A percentile compares a stretch with the other conserved stretches of the same genome.
These are phyloP conservation scores for Sebastes nivosus DNA, from an alignment of 2,797 vertebrate genomes.

Conservation along the genomic window DNA sequence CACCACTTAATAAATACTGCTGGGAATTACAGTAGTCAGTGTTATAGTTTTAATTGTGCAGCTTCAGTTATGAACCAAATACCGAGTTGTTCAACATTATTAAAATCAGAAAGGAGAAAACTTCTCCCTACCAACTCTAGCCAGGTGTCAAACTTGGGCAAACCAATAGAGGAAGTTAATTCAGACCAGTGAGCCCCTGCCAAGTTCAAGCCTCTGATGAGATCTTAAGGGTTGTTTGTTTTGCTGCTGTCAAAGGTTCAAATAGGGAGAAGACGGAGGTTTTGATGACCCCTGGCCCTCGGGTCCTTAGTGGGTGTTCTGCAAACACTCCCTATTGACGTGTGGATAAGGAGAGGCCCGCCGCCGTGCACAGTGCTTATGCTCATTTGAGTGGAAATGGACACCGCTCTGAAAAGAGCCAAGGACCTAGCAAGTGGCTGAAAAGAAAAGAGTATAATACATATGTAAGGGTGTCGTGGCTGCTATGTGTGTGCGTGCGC, in stretches of 20 bases:
- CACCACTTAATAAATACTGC: not conserved
- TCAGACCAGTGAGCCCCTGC: constrained; percentile 50
- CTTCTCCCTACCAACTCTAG: not conserved
- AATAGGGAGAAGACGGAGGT: constrained; percentile 72
- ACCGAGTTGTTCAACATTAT: not conserved
- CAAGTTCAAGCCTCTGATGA: constrained; percentile 80
- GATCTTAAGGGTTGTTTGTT: constrained; percentile 81
- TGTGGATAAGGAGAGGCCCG: constrained; percentile 69
- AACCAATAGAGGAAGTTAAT: constrained; percentile 57
- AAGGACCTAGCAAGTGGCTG: constrained; percentile 43
- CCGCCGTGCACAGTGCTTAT: constrained; percentile 52
- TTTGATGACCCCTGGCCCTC: constrained; percentile 80
- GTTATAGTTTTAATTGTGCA: not conserved
- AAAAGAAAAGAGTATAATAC: constrained; percentile 56
- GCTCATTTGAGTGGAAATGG: constrained; percentile 74
- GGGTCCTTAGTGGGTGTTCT: constrained; percentile 77
- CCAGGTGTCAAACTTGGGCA: constrained; percentile 52
- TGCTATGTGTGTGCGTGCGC: constrained; percentile 9
- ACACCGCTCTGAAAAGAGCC: constrained; percentile 65
- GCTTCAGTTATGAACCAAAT: not conserved
- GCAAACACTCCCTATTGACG: constrained; percentile 77
- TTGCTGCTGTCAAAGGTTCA: constrained; percentile 76
- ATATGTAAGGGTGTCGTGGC: constrained; percentile 28
- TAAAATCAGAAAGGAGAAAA: constrained; percentile 3
- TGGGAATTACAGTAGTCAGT: not conserved